phyloP scores from a whole-genome alignment of 2,888 invertebrate genomes.

The Gymnosoma rotundatum region DNA sequence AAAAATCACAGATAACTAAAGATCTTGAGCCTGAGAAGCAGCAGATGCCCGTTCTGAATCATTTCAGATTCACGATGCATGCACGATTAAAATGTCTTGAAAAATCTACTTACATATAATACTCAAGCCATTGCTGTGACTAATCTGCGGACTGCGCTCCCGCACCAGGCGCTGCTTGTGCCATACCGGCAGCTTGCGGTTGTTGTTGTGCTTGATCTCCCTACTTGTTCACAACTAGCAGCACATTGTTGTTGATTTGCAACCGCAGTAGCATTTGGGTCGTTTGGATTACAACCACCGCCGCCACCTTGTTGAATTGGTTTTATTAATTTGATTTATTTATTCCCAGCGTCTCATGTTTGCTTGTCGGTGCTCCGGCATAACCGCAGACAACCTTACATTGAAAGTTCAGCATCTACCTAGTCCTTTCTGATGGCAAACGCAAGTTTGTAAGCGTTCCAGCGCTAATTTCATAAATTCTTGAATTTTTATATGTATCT shows the following conservation, averaged over 20 bases:
- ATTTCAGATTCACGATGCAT: constrained; percentile 96
- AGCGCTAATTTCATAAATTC: too few species aligned
- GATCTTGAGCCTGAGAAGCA: constrained; percentile 73
- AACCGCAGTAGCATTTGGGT: constrained; percentile 77
- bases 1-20: too few species aligned
- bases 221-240: constrained; percentile 83
- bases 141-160: constrained; percentile 93
- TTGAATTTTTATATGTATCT: too few species aligned
- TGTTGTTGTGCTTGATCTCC: constrained; percentile 83
- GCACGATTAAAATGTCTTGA: constrained; percentile 84
- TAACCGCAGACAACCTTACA: too few species aligned
- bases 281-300: constrained; percentile 76
- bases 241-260: constrained; percentile 77
- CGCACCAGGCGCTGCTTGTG: constrained; percentile 86
- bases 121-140: constrained; percentile 98
- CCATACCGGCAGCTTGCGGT: constrained; percentile 80
- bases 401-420: too few species aligned
- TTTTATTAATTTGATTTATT: too few species aligned
- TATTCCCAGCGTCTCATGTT: too few species aligned
- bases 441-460: too few species aligned
- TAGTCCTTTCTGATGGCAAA: too few species aligned
- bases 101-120: constrained; percentile 87
- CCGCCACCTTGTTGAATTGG: constrained; percentile 79
- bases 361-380: too few species aligned
- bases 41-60: constrained; percentile 84